These are phyloP conservation scores for Drosophila tripunctata DNA, from an alignment of 2,888 invertebrate genomes.

Conservation along the genomic window DNA sequence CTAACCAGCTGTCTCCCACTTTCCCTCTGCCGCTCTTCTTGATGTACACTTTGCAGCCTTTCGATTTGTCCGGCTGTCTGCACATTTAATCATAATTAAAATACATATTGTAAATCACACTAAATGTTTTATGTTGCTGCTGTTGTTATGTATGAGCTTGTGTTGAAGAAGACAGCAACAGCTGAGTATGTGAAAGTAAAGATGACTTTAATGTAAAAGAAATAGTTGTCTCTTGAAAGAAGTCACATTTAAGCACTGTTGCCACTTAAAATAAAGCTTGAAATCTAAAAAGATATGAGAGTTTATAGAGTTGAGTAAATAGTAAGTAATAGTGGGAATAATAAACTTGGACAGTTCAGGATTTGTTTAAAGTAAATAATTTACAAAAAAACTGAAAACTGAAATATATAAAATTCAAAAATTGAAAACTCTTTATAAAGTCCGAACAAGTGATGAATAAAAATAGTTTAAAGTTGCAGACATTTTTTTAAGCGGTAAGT, in stretches of 20 bases:
- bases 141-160: conserved; percentile 20
- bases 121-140: conserved; percentile 43
- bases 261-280: neutral
- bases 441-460: no score
- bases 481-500: no score
- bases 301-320: no score
- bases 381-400: no score
- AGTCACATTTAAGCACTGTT: neutral
- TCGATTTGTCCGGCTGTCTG: conserved; percentile 8
- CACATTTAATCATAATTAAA: conserved; percentile 57
- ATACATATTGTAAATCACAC: conserved; percentile 60
- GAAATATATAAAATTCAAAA: no score
- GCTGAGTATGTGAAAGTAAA: conserved; percentile 8
- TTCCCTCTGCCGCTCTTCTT: neutral
- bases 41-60: neutral
- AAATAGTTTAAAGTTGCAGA: no score
- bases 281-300: neutral
- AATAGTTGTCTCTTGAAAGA: neutral
- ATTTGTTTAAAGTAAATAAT: no score
- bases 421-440: no score
- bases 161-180: conserved; percentile 10
- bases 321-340: no score
- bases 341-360: no score
- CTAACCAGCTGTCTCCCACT: conserved; percentile 24
- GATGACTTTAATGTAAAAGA: neutral